Percentiles rank a stretch among this genome's conserved stretches.
Conservation (phyloP, 2,797 vertebrate species). For the Cossypha polioptera region DNA sequence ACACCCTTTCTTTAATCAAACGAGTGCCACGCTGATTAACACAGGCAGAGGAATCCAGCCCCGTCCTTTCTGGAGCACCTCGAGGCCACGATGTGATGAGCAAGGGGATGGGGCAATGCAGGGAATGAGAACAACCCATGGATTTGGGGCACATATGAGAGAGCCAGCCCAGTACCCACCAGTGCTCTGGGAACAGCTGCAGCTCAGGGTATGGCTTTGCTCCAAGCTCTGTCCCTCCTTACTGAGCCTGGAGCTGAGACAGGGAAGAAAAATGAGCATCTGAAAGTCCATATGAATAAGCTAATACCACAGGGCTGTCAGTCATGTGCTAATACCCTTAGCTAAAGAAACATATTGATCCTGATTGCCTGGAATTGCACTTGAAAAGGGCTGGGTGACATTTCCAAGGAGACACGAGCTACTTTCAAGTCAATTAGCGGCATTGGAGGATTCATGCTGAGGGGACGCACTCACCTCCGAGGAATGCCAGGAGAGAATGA, state of each 20-base stretch:
- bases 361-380: conserved; percentile 70
- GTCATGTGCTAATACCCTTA: conserved; percentile 67
- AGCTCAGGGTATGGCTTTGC: background rate
- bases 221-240: background rate
- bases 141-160: background rate
- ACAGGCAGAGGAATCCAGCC: background rate
- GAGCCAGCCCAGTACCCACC: background rate
- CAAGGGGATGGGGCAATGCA: fast-evolving
- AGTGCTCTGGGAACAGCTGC: background rate
- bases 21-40: fast-evolving
- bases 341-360: conserved; percentile 70
- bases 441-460: conserved; percentile 40
- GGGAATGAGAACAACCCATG: background rate
- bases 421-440: conserved; percentile 71
- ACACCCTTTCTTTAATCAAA: background rate
- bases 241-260: background rate
- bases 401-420: conserved; percentile 70
- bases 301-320: conserved; percentile 47
- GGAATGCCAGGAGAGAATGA: conserved; percentile 51
- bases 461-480: conserved; percentile 53
- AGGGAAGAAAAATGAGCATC: conserved; percentile 40
- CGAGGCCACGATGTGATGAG: fast-evolving
- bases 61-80: background rate
- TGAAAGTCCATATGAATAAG: conserved; percentile 33
- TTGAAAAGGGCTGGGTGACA: conserved; percentile 73